Conservation (phyloP, 2,797 vertebrate genomes). For the Chelidonichthys spinosus region DNA sequence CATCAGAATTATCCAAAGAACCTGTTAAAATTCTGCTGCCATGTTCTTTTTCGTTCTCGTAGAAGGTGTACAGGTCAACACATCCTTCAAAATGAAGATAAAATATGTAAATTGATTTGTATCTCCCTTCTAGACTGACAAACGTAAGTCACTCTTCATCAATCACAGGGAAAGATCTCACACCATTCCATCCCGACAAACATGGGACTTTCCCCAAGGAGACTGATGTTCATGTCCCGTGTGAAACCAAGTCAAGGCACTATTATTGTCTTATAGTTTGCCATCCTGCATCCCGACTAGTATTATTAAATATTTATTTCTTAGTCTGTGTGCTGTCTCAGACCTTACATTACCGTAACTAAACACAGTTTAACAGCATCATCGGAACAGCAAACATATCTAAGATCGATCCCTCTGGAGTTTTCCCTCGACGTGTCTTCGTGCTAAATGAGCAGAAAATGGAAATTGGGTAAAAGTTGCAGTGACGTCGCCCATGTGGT, state of each 20-base stretch:
- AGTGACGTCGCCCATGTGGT: constrained; percentile 5
- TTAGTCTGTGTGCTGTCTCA: not conserved
- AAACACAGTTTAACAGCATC: not conserved
- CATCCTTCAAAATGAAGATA: too few relatives aligned
- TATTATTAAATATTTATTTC: not conserved
- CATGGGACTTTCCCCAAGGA: too few relatives aligned
- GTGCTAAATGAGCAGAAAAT: constrained; percentile 26
- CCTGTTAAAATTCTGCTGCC: too few relatives aligned
- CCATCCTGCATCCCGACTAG: not conserved
- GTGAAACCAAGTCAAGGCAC: too few relatives aligned
- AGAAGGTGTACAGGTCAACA: too few relatives aligned
- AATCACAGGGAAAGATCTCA: not conserved
- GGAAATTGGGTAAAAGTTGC: constrained; percentile 29
- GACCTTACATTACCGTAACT: not conserved
- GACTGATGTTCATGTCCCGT: too few relatives aligned
- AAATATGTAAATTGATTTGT: too few relatives aligned
- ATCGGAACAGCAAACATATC: not conserved
- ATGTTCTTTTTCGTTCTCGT: too few relatives aligned
- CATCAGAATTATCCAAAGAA: too few relatives aligned
- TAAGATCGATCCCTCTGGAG: not conserved
- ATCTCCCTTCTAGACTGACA: too few relatives aligned
- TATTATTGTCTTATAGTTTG: not conserved
- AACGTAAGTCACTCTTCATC: not conserved
- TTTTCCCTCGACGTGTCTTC: not conserved
- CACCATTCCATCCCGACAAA: too few relatives aligned